Evolutionary conservation across 2,113 vertebrate species (phyloP).

Genomic region (Spheniscus mendiculus): DNA sequence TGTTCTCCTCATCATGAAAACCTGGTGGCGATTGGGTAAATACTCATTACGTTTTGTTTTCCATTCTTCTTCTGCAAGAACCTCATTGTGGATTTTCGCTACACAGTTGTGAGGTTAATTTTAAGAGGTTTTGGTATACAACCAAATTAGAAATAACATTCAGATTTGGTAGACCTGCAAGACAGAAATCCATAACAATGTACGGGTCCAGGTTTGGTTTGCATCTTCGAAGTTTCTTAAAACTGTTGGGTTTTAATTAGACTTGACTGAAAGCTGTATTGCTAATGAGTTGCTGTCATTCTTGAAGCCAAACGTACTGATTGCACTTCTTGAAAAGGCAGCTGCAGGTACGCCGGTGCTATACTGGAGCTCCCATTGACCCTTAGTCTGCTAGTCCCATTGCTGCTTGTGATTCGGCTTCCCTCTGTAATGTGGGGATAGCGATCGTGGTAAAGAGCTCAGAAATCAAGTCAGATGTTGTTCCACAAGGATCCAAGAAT

Average conservation of each 20-base stretch:
- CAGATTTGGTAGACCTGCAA: not conserved
- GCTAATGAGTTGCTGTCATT: not conserved
- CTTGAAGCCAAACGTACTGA: not conserved
- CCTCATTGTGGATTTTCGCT: not conserved
- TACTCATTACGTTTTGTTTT: not conserved
- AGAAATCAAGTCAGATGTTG: not conserved
- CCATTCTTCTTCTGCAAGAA: not conserved
- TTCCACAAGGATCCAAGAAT: not conserved
- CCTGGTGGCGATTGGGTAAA: conserved; percentile 88
- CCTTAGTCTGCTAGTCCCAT: not conserved
- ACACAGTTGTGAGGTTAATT: rapidly evolving
- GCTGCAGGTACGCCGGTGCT: not conserved
- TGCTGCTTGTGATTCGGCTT: not conserved
- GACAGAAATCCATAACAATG: not conserved
- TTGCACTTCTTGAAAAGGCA: not conserved
- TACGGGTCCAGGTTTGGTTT: not conserved
- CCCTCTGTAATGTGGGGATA: not conserved
- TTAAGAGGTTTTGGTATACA: not conserved
- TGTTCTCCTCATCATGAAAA: conserved; percentile 93
- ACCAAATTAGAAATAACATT: not conserved
- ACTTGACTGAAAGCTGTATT: not conserved
- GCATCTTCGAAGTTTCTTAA: not conserved
- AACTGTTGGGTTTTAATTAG: not conserved
- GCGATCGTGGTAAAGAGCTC: not conserved
- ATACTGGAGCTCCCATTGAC: not conserved